These are phyloP conservation scores for Limnephilus auricula DNA, from an alignment of 2,888 invertebrate genomes.

Conservation along the genomic window DNA sequence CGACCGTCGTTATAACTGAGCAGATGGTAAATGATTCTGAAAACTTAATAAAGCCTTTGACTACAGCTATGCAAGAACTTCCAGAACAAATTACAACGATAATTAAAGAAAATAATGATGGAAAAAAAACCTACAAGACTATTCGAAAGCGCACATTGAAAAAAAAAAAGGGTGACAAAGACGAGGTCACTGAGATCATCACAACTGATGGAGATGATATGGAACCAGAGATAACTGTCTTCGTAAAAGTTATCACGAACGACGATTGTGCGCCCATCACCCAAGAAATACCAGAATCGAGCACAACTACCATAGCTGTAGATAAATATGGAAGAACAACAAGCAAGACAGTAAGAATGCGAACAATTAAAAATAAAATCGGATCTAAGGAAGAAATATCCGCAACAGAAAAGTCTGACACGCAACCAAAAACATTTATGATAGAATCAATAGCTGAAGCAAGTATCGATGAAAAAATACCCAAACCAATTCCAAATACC, in stretches of 20 bases:
- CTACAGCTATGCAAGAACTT: not conserved
- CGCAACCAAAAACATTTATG: slow-evolving; percentile 67
- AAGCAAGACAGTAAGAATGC: slow-evolving; percentile 70
- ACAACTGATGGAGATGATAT: slow-evolving; percentile 61
- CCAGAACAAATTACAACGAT: not conserved
- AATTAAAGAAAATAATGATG: not conserved
- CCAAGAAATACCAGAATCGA: slow-evolving; percentile 72
- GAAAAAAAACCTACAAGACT: not conserved
- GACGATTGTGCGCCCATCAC: slow-evolving; percentile 53
- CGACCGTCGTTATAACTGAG: not conserved
- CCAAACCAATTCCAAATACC: slow-evolving; percentile 69
- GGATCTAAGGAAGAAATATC: slow-evolving; percentile 71
- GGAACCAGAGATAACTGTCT: slow-evolving; percentile 68
- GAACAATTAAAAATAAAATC: slow-evolving; percentile 71
- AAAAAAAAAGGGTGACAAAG: not conserved
- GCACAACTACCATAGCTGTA: slow-evolving; percentile 70
- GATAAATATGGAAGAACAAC: slow-evolving; percentile 67
- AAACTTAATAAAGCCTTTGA: not conserved
- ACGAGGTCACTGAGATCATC: not conserved
- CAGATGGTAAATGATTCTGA: not conserved
- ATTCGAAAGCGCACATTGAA: not conserved
- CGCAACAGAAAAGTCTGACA: slow-evolving; percentile 68
- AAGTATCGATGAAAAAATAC: slow-evolving; percentile 65
- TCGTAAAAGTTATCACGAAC: slow-evolving; percentile 65
- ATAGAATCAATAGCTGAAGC: slow-evolving; percentile 68